Evolutionary conservation across 2,888 invertebrate genomes (phyloP).

Genomic region (Leucozona laternaria): DNA sequence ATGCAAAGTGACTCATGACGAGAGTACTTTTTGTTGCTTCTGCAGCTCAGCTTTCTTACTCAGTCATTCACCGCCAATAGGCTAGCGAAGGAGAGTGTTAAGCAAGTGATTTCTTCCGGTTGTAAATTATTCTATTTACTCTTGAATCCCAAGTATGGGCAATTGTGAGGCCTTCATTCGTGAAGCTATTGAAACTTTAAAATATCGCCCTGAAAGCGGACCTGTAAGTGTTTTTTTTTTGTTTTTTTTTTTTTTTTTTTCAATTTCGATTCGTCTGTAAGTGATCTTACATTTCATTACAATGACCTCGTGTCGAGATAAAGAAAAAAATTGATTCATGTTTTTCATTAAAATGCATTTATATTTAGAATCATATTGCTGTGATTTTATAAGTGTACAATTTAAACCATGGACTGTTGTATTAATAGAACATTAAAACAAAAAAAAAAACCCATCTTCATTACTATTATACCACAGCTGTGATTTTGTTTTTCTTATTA

Average conservation of each 20-base stretch:
- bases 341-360: background rate
- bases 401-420: background rate
- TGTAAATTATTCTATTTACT: background rate
- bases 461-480: background rate
- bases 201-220: constrained; percentile 19
- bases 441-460: background rate
- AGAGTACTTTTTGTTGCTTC: constrained; percentile 6
- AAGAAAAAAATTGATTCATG: background rate
- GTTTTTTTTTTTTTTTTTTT: background rate
- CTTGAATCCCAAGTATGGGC: constrained; percentile 46
- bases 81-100: constrained; percentile 27
- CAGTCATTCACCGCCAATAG: constrained; percentile 39
- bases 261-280: background rate
- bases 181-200: constrained; percentile 57
- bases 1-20: constrained; percentile 28
- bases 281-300: background rate
- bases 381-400: background rate
- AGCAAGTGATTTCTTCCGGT: constrained; percentile 60
- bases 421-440: background rate
- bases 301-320: constrained; percentile 9
- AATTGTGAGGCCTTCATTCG: constrained; percentile 62
- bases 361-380: background rate
- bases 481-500: constrained; percentile 5
- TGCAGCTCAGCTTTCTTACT: background rate
- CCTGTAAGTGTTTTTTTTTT: constrained; percentile 29